Base-by-base conservation (phyloP, 1,140 invertebrate genomes). In the Caenorhabditis remanei region DNA sequence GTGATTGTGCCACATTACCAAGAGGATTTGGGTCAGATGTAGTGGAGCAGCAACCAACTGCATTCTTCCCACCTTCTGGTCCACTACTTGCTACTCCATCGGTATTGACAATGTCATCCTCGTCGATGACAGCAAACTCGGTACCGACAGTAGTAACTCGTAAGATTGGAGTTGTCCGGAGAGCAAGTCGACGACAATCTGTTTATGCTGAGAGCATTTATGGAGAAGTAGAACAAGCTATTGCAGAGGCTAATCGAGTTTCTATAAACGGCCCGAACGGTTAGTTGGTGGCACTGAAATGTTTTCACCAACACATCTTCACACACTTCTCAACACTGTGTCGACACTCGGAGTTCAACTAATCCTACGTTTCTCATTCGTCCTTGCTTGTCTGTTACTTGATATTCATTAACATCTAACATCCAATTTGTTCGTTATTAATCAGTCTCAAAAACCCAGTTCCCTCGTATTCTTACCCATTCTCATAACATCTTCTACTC, bases 141-240 rank as follows among this genome's bases (percentile, higher is more conserved):
- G 46, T 79, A 40, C 71, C 71, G n/a, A 79, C 71, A 24, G 71
- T 79, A 32, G 71, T 79, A 24, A 24, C 71, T 11, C 43, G 71
- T 4, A 79, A 79, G 19, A 67, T 71, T 55, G 46, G 65, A 32
- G 65, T 87, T 5, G 65, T 63, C 41, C 86, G 86, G 24, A 48
- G 86, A 19, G 32, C 71, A 8, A 87, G 86, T 40, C 21, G 86
- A 67, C 50, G 86, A 46, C 86, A 87, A 67, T 87, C 86, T 41
- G 79, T 87, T 13, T 87, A 87, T 65, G 82, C 75, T 13, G 86
- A 87, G 43, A 87, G 86, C 50, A 83, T 87, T 46, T 87, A 87
- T 32, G 53, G 65, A 56, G 82, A 56, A 55, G 61, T 83, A 16
- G 86, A 84, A 46, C n/a, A 87, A 48, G 71, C 58, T 19, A 71